Percentiles rank a stretch among this genome's conserved stretches.
Conservation (phyloP, 2,113 vertebrate species). For the Archilochus colubris region DNA sequence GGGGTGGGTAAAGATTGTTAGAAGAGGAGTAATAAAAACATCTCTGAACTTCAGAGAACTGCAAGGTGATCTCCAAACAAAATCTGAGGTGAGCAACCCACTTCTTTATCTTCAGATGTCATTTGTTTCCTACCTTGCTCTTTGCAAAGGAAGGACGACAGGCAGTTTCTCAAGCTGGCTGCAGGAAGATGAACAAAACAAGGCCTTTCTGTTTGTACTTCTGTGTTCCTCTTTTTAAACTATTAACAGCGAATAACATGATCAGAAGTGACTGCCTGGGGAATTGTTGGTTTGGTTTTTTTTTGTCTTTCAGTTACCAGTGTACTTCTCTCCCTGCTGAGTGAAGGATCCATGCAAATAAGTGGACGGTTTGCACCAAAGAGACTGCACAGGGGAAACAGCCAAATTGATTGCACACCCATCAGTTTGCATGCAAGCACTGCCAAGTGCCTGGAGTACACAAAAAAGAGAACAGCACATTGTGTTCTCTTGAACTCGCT, state of each 20-base stretch:
- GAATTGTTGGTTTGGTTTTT: neutral
- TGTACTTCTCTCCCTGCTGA: neutral
- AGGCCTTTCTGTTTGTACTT: constrained; percentile 29
- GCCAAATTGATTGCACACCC: constrained; percentile 38
- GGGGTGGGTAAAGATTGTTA: neutral
- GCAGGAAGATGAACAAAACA: neutral
- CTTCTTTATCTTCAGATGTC: neutral
- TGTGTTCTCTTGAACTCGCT: constrained; percentile 8
- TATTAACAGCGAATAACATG: neutral
- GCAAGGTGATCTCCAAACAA: constrained; percentile 43
- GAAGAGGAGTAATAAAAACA: neutral
- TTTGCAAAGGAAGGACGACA: neutral
- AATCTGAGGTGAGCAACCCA: neutral
- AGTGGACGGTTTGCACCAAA: neutral
- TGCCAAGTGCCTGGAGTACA: constrained; percentile 46
- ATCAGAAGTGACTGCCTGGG: constrained; percentile 24
- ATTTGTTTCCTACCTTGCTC: neutral
- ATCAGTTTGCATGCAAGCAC: constrained; percentile 1
- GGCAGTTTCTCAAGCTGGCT: neutral
- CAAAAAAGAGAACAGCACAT: constrained; percentile 35
- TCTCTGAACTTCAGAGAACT: neutral
- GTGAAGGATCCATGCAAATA: neutral
- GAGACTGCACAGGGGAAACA: neutral
- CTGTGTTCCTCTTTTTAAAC: constrained; percentile 4
- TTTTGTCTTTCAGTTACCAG: neutral